Conservation (phyloP, 2,888 invertebrate genomes). For the Hydropsyche betteni region DNA sequence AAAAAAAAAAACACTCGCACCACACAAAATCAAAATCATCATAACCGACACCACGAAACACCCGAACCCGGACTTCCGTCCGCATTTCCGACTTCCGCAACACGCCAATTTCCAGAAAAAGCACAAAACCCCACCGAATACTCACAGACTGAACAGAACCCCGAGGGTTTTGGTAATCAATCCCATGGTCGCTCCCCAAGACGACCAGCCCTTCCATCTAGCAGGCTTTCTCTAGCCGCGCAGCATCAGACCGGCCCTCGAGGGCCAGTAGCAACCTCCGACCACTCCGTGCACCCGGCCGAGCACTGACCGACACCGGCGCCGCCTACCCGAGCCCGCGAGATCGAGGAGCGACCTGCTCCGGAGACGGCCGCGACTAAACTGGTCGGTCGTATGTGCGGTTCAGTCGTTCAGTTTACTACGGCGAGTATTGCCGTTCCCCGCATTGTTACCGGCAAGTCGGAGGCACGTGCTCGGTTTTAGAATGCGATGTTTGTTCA, state of each 20-base stretch:
- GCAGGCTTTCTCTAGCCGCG: constrained; percentile 40
- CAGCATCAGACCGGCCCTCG: constrained; percentile 56
- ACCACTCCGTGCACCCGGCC: too few relatives aligned
- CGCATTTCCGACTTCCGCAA: too few relatives aligned
- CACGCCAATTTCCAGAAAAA: background rate
- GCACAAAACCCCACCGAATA: constrained; percentile 53
- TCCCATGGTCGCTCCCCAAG: constrained; percentile 66
- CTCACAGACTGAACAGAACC: constrained; percentile 84
- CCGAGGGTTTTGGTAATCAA: constrained; percentile 81
- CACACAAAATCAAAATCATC: constrained; percentile 32
- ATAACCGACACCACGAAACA: background rate
- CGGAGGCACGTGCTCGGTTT: background rate
- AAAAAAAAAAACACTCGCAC: background rate
- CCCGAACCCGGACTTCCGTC: too few relatives aligned
- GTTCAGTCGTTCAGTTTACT: background rate
- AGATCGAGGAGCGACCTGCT: background rate
- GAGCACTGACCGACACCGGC: constrained; percentile 58
- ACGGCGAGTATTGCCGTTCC: constrained; percentile 22
- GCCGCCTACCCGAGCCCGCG: background rate
- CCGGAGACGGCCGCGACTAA: background rate
- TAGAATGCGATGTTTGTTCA: background rate
- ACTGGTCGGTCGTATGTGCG: constrained; percentile 19
- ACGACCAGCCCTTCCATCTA: constrained; percentile 50
- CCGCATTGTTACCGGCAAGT: background rate
- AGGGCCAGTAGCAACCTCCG: constrained; percentile 57